Evolutionary conservation across 2,113 vertebrate species (phyloP).

Genomic region (Pleuronectes platessa): DNA sequence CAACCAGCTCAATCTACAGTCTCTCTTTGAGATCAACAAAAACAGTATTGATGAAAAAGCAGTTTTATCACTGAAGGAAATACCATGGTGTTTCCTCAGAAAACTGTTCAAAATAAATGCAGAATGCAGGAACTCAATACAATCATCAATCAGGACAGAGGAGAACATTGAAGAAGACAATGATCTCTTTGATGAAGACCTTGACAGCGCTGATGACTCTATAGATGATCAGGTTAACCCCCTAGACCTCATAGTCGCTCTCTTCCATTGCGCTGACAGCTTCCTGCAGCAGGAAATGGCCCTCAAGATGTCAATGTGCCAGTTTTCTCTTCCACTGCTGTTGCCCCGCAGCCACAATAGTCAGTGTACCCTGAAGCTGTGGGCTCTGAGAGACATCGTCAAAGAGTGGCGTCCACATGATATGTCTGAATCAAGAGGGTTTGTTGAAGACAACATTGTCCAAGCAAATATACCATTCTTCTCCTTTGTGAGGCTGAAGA

Average conservation of each 20-base stretch:
- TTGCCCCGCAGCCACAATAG: conserved; percentile 67
- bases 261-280: conserved; percentile 78
- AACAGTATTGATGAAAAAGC: conserved; percentile 4
- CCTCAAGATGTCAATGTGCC: conserved; percentile 82
- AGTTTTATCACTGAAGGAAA: not conserved
- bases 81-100: conserved; percentile 57
- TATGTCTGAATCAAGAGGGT: conserved; percentile 40
- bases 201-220: not conserved
- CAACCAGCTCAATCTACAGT: conserved; percentile 61
- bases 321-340: conserved; percentile 82
- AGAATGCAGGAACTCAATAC: conserved; percentile 36
- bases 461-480: conserved; percentile 51
- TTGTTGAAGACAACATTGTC: conserved; percentile 63
- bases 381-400: conserved; percentile 76
- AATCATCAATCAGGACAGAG: not conserved
- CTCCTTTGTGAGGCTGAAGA: conserved; percentile 82
- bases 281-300: conserved; percentile 79
- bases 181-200: not conserved
- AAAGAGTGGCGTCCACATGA: conserved; percentile 53
- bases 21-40: conserved; percentile 59
- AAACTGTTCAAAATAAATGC: conserved; percentile 60
- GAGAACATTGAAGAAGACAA: not conserved
- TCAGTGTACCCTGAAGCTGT: conserved; percentile 76
- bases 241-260: conserved; percentile 76
- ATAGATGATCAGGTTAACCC: conserved; percentile 50